phyloP scores from a whole-genome alignment of 2,888 invertebrate genomes.

The Timema podura region DNA sequence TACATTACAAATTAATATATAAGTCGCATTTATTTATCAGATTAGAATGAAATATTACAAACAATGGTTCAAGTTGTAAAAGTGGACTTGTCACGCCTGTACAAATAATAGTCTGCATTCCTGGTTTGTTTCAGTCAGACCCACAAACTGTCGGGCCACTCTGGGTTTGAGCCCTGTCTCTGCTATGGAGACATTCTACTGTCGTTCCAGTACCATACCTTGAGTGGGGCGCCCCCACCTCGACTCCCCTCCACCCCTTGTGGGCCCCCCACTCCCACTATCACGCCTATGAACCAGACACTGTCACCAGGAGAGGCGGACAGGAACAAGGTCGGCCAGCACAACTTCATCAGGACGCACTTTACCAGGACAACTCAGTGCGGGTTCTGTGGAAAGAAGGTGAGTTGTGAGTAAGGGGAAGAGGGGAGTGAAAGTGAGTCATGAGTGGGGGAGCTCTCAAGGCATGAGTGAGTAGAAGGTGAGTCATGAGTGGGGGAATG shows the following conservation, averaged over 20 bases:
- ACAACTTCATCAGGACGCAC: slow-evolving; percentile 82
- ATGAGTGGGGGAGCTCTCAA: no score
- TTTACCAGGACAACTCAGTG: slow-evolving; percentile 87
- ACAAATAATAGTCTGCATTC: no score
- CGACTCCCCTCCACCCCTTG: slow-evolving; percentile 32
- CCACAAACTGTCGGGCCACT: slow-evolving; percentile 64
- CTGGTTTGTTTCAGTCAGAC: slow-evolving; percentile 51
- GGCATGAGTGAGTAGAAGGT: no score
- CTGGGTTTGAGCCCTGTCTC: slow-evolving; percentile 86
- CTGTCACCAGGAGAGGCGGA: slow-evolving; percentile 31
- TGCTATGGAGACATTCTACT: slow-evolving; percentile 90
- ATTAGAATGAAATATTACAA: no score
- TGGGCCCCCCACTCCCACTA: slow-evolving; percentile 22
- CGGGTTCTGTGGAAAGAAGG: slow-evolving; percentile 92
- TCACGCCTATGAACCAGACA: slow-evolving; percentile 10
- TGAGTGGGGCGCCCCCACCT: slow-evolving; percentile 19
- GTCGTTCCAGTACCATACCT: slow-evolving; percentile 58
- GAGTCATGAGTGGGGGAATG: no score
- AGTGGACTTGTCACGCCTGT: no score
- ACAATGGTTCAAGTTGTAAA: no score
- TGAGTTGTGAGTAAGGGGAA: no score
- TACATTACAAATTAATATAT: no score
- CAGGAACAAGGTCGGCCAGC: slow-evolving; percentile 42
- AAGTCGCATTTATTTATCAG: no score
- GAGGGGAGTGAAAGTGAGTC: no score